A percentile compares a stretch with the other conserved stretches of the same genome.
Conservation (phyloP, 2,797 vertebrate genomes). For the Alosa sapidissima region DNA sequence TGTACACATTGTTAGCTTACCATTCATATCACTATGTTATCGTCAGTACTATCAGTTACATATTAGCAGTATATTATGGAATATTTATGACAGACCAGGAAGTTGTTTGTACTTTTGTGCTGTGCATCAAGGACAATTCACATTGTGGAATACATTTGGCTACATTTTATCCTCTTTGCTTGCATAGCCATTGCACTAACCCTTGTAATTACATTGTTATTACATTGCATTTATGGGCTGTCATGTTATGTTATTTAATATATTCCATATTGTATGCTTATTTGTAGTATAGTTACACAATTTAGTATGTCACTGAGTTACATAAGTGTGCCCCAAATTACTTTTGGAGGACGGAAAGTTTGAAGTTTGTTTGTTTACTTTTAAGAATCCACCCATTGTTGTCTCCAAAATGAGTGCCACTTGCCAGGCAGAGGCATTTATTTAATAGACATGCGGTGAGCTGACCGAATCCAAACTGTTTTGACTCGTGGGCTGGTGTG, state of each 20-base stretch:
- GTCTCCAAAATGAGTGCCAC: neutral
- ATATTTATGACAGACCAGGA: too few relatives aligned
- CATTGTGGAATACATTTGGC: too few relatives aligned
- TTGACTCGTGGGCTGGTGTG: neutral
- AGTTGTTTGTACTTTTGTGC: too few relatives aligned
- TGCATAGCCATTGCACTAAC: neutral
- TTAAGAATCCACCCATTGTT: neutral
- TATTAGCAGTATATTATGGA: too few relatives aligned
- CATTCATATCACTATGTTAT: too few relatives aligned
- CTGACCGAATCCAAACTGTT: neutral
- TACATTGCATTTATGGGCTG: neutral
- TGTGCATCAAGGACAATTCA: too few relatives aligned
- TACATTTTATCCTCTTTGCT: too few relatives aligned
- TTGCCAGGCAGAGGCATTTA: constrained; percentile 11
- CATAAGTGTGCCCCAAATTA: neutral
- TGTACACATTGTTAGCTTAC: neutral
- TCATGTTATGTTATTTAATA: neutral
- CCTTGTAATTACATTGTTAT: neutral
- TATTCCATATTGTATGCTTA: neutral
- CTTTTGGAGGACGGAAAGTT: neutral
- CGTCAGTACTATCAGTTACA: too few relatives aligned
- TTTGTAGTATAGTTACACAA: neutral
- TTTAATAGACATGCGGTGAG: neutral
- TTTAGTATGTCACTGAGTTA: neutral
- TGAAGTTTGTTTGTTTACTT: constrained; percentile 18